Evolutionary conservation across 1,140 invertebrate genomes (phyloP).

Genomic region (Caerostris darwini): DNA sequence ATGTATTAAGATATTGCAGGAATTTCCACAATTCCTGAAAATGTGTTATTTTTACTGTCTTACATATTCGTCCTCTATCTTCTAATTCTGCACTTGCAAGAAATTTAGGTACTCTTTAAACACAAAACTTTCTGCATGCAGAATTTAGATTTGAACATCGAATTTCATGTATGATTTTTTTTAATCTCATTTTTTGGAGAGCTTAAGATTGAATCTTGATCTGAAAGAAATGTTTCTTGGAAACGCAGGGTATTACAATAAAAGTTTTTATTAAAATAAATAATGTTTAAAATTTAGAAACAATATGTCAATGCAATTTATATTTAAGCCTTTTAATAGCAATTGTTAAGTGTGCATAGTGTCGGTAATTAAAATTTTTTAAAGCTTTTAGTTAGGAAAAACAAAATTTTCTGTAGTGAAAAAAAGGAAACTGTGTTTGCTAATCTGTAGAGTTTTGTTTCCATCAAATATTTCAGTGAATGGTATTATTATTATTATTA

Average conservation of each 20-base stretch:
- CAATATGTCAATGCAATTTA: no score
- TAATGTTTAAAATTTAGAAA: no score
- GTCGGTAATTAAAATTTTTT: no score
- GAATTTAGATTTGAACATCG: constrained; percentile 46
- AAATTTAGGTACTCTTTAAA: not conserved
- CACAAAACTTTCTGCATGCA: constrained; percentile 53
- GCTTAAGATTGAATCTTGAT: constrained; percentile 17
- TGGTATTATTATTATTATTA: no score
- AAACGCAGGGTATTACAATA: not conserved
- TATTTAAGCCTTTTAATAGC: no score
- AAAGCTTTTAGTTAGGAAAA: no score
- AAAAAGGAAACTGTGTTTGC: no score
- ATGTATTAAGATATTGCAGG: not conserved
- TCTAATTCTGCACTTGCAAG: constrained; percentile 38
- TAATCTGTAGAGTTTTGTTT: no score
- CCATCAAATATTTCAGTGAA: no score
- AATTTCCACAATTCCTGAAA: not conserved
- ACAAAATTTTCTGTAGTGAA: no score
- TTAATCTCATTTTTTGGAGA: constrained; percentile 8
- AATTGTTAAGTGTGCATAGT: no score
- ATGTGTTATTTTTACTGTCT: constrained; percentile 20
- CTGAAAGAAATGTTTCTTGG: not conserved
- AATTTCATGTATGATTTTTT: constrained; percentile 5
- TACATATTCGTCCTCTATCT: not conserved
- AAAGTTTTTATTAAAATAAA: no score